phyloP scores from a whole-genome alignment of 2,113 vertebrate species.

The Protobothrops mucrosquamatus region DNA sequence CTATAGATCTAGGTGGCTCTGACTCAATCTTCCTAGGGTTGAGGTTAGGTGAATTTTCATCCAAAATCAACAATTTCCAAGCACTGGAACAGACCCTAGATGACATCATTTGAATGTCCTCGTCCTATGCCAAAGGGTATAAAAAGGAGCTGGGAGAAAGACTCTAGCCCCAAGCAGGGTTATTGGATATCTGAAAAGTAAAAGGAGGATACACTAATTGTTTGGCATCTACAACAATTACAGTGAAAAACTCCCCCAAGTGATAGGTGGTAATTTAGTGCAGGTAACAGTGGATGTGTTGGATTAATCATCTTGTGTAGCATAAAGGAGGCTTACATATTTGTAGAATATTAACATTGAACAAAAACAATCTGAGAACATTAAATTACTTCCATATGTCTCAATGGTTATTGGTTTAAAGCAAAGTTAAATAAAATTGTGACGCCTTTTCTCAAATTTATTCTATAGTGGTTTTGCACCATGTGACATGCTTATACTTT shows the following conservation, averaged over 20 bases:
- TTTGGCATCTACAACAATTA: background rate
- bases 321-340: background rate
- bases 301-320: background rate
- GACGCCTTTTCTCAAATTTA: slow-evolving; percentile 8
- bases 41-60: background rate
- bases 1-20: background rate
- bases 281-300: background rate
- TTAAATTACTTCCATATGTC: slow-evolving; percentile 13
- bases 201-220: background rate
- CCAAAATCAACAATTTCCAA: background rate
- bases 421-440: slow-evolving; percentile 8
- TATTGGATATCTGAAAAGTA: background rate
- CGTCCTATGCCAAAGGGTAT: background rate
- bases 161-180: background rate
- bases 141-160: background rate
- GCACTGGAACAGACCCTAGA: background rate
- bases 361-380: background rate
- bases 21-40: background rate
- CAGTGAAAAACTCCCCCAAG: background rate
- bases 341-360: background rate
- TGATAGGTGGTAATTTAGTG: background rate
- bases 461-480: slow-evolving; percentile 20
- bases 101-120: background rate
- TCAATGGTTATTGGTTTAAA: slow-evolving; percentile 3
- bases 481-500: slow-evolving; percentile 7